These are phyloP conservation scores for Bombus confusus DNA, from an alignment of 1,140 invertebrate species.

Conservation along the genomic window DNA sequence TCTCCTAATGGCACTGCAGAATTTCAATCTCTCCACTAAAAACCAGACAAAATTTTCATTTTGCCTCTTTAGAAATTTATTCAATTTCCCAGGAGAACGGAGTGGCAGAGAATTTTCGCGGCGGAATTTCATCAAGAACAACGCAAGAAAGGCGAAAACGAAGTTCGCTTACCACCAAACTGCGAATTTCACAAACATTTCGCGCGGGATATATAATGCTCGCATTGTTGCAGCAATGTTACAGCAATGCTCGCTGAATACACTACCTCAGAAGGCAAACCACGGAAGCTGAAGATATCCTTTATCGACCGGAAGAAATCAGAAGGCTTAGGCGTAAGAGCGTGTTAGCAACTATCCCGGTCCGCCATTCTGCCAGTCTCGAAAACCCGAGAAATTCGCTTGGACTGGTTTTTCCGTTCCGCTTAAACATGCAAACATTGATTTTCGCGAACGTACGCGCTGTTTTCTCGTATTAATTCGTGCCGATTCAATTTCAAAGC, in stretches of 20 bases:
- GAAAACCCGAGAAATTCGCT: slow-evolving; percentile 10
- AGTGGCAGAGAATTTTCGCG: neutral
- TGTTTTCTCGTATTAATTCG: neutral
- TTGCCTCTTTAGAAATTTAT: neutral
- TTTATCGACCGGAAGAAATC: slow-evolving; percentile 30
- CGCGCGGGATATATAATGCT: neutral
- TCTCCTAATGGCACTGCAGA: neutral
- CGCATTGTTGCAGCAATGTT: slow-evolving; percentile 14
- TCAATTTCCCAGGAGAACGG: neutral
- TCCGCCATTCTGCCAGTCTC: neutral
- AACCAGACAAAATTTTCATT: neutral
- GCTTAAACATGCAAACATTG: neutral
- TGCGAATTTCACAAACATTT: neutral
- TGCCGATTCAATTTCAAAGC: neutral
- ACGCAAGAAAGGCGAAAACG: neutral
- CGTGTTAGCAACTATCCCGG: neutral
- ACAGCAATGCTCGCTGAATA: neutral
- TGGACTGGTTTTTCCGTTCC: neutral
- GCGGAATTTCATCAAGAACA: slow-evolving; percentile 1
- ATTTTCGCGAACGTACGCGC: neutral
- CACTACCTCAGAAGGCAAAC: neutral
- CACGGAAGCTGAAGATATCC: slow-evolving; percentile 16
- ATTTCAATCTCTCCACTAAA: neutral
- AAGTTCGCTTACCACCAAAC: neutral
- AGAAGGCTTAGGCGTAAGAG: neutral